Percentiles rank a stretch among this genome's conserved stretches.
phyloP scores from a whole-genome alignment of 2,888 invertebrate species.

The Tyria jacobaeae region DNA sequence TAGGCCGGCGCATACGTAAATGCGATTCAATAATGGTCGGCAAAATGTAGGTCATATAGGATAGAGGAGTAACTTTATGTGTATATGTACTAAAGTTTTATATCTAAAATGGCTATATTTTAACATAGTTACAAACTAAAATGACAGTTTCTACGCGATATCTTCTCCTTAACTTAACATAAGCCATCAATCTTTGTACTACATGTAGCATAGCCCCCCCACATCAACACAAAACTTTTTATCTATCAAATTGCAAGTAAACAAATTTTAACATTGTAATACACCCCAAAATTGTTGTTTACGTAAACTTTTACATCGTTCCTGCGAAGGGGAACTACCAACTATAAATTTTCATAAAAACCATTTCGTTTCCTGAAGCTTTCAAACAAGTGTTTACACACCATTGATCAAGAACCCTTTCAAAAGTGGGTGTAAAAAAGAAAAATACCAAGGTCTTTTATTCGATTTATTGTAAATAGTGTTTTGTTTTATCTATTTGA shows the following conservation, averaged over 20 bases:
- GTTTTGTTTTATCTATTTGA: too few species aligned
- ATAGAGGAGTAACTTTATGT: too few species aligned
- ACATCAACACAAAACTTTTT: slow-evolving; percentile 20
- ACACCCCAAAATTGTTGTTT: slow-evolving; percentile 39
- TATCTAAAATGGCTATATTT: neutral
- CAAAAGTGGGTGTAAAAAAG: slow-evolving; percentile 37
- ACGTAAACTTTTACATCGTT: slow-evolving; percentile 48
- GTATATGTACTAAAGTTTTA: too few species aligned
- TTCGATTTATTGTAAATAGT: slow-evolving; percentile 1
- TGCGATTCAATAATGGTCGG: too few species aligned
- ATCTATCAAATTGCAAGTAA: slow-evolving; percentile 39
- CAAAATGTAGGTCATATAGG: too few species aligned
- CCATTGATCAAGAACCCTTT: slow-evolving; percentile 57
- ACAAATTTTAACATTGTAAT: slow-evolving; percentile 38
- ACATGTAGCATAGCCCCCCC: slow-evolving; percentile 5
- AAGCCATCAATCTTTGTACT: neutral
- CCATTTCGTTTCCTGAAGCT: slow-evolving; percentile 43
- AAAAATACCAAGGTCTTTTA: slow-evolving; percentile 31
- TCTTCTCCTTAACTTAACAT: neutral
- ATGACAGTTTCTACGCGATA: neutral
- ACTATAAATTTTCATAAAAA: slow-evolving; percentile 60
- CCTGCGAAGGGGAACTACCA: slow-evolving; percentile 39
- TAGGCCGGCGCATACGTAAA: too few species aligned
- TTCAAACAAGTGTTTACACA: slow-evolving; percentile 60
- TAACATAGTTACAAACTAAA: neutral